phyloP scores from a whole-genome alignment of 2,888 invertebrate genomes.

The Phengaris alcon region DNA sequence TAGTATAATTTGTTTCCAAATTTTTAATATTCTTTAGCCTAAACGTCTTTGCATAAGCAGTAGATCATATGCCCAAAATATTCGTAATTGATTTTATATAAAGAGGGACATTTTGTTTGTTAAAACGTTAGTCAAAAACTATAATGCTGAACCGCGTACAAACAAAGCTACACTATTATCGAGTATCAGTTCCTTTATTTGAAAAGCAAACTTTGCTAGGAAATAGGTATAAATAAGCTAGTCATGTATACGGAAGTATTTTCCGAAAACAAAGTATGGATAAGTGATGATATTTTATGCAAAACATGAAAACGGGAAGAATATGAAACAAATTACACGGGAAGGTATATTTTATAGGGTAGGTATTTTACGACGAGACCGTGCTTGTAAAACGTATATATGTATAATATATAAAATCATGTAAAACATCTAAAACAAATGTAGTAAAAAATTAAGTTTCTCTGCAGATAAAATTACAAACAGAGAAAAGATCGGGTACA shows the following conservation, averaged over 20 bases:
- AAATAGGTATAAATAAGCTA: neutral
- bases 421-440: neutral
- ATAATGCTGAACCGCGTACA: too few relatives aligned
- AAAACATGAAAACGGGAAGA: slow-evolving; percentile 15
- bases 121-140: too few relatives aligned
- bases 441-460: neutral
- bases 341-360: too few relatives aligned
- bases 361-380: neutral
- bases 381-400: slow-evolving; percentile 9
- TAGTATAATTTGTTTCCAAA: too few relatives aligned
- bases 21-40: too few relatives aligned
- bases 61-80: too few relatives aligned
- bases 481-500: neutral
- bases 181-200: too few relatives aligned
- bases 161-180: too few relatives aligned
- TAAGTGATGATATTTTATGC: slow-evolving; percentile 12
- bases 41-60: too few relatives aligned
- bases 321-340: too few relatives aligned
- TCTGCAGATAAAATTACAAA: neutral
- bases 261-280: neutral
- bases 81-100: too few relatives aligned
- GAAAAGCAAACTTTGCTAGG: neutral
- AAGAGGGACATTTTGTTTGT: too few relatives aligned
- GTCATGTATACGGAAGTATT: neutral
- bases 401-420: neutral